Percentiles rank a stretch among this genome's conserved stretches.
Conservation (phyloP, 1,140 invertebrate species). For the Maconellicoccus hirsutus region DNA sequence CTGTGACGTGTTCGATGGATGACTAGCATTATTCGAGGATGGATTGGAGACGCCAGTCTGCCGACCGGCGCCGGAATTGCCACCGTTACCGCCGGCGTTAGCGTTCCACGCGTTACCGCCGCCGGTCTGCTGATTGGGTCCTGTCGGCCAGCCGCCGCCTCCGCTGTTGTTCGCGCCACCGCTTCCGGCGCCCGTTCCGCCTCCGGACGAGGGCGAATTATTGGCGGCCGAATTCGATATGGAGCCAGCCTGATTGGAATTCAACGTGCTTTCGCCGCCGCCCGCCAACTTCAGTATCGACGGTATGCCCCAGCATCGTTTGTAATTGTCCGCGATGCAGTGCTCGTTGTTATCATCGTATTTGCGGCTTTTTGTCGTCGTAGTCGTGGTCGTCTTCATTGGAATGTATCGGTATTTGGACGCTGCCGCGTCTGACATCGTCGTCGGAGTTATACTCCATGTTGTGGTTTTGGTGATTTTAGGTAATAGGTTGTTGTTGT, state of each 20-base stretch:
- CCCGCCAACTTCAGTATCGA: slow-evolving; percentile 49
- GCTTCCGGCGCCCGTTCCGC: slow-evolving; percentile 44
- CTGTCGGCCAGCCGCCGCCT: slow-evolving; percentile 38
- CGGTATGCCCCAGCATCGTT: slow-evolving; percentile 46
- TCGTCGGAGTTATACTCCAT: no score
- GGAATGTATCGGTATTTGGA: not conserved
- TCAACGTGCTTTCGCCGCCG: slow-evolving; percentile 65
- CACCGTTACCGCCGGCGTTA: slow-evolving; percentile 29
- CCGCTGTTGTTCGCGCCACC: slow-evolving; percentile 45
- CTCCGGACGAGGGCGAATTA: slow-evolving; percentile 39
- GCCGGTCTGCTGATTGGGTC: slow-evolving; percentile 42
- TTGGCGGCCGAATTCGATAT: slow-evolving; percentile 60
- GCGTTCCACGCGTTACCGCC: slow-evolving; percentile 32
- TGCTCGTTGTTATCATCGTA: not conserved
- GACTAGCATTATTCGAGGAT: slow-evolving; percentile 27
- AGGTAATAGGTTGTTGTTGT: no score
- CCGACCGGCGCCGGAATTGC: slow-evolving; percentile 26
- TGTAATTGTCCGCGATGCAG: slow-evolving; percentile 23
- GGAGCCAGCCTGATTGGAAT: slow-evolving; percentile 38
- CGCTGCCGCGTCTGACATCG: no score
- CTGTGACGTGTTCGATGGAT: slow-evolving; percentile 24
- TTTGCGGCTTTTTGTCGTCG: no score
- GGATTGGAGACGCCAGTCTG: slow-evolving; percentile 36
- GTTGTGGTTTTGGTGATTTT: no score
- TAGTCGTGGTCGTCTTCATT: not conserved